A percentile compares a stretch with the other conserved stretches of the same genome.
These are phyloP conservation scores for Auanema freiburgensis DNA, from an alignment of 2,888 invertebrate genomes.

Conservation along the genomic window DNA sequence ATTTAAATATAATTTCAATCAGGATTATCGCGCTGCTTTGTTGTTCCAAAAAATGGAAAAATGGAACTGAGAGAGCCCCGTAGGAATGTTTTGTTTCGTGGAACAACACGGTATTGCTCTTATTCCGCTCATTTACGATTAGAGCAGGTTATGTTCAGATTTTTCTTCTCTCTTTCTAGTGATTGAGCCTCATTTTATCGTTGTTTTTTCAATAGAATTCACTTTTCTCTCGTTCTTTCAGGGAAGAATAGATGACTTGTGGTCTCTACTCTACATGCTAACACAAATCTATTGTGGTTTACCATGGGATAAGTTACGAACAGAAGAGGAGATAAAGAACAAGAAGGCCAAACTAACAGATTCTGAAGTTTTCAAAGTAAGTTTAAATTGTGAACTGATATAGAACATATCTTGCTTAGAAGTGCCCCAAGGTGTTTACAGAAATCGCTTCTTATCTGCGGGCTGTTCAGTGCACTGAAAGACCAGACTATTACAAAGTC, in stretches of 20 bases:
- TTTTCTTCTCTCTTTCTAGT: neutral
- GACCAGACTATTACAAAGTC: conserved; percentile 40
- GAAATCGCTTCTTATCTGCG: conserved; percentile 38
- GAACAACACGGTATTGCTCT: conserved; percentile 18
- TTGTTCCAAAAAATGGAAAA: neutral
- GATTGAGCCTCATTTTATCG: neutral
- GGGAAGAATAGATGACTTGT: conserved; percentile 19
- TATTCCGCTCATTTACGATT: conserved; percentile 8
- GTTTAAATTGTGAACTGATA: no score
- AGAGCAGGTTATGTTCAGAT: conserved; percentile 11
- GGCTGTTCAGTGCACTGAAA: conserved; percentile 25
- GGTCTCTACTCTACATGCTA: conserved; percentile 18
- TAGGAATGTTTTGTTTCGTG: conserved; percentile 9
- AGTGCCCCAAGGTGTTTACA: conserved; percentile 36
- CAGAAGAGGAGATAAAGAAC: neutral
- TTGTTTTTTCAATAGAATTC: neutral
- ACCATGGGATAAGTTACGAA: conserved; percentile 13
- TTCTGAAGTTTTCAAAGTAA: no score
- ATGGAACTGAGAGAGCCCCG: conserved; percentile 5
- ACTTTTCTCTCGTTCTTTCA: neutral
- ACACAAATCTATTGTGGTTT: conserved; percentile 10
- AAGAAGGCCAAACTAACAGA: no score
- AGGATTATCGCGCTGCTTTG: conserved; percentile 12
- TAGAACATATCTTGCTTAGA: no score
- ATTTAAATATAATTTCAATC: neutral